These are phyloP conservation scores for Nasonia vitripennis DNA, from an alignment of 1,140 invertebrate genomes.

Conservation along the genomic window DNA sequence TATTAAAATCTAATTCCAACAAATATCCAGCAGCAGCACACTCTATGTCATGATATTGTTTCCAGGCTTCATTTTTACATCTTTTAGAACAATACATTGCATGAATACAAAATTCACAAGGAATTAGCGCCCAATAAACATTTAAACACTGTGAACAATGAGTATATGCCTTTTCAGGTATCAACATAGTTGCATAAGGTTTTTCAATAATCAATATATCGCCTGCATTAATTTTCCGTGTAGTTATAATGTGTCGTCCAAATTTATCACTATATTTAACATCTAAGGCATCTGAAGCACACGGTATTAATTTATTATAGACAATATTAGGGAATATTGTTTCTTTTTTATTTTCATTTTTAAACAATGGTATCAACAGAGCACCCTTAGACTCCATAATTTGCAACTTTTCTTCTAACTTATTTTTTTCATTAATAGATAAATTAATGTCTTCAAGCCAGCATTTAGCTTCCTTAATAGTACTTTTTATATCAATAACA, in stretches of 20 bases:
- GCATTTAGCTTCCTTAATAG: background rate
- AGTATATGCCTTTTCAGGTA: constrained; percentile 76
- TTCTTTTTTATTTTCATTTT: background rate
- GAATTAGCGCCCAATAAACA: constrained; percentile 77
- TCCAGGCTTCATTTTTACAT: constrained; percentile 80
- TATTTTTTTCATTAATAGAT: background rate
- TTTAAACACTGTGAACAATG: constrained; percentile 87
- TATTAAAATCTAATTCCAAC: constrained; percentile 77
- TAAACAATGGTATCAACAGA: background rate
- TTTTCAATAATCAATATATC: constrained; percentile 88
- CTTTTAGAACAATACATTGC: constrained; percentile 83
- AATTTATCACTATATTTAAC: constrained; percentile 76
- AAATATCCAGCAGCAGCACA: constrained; percentile 82
- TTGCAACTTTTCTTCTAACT: constrained; percentile 18
- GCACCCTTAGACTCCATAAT: background rate
- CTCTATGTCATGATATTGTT: constrained; percentile 84
- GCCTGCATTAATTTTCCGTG: constrained; percentile 81
- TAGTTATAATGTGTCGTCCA: constrained; percentile 81
- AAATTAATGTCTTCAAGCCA: constrained; percentile 21
- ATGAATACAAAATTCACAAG: constrained; percentile 80
- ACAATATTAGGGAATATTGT: background rate
- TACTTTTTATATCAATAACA: background rate
- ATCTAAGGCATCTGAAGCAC: constrained; percentile 78
- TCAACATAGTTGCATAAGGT: constrained; percentile 82
- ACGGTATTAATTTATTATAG: constrained; percentile 73